phyloP scores from a whole-genome alignment of 2,888 invertebrate genomes.

The Strigamia maritima region DNA sequence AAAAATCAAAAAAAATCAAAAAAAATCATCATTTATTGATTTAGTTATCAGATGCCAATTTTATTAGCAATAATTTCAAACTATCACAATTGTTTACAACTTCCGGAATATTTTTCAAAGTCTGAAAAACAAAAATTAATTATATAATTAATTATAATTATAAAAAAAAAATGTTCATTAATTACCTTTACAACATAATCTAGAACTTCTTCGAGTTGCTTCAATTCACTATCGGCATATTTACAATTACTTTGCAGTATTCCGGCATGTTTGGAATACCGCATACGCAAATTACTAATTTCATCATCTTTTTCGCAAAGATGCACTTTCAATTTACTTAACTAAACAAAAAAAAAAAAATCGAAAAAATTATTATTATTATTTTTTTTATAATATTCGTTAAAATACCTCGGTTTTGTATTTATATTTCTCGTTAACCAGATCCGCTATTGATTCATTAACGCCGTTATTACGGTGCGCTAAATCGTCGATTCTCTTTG shows the following conservation, averaged over 20 bases:
- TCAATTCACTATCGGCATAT: constrained; percentile 58
- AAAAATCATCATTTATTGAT: background rate
- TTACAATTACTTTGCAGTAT: constrained; percentile 51
- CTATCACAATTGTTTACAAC: background rate
- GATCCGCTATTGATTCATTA: background rate
- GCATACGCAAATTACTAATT: background rate
- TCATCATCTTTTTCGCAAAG: background rate
- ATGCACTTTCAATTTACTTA: background rate
- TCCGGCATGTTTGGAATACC: background rate
- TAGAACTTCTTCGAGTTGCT: constrained; percentile 63
- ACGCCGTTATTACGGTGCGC: background rate
- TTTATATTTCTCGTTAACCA: background rate
- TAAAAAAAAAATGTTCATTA: background rate
- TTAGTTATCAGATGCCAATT: no score
- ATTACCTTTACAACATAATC: constrained; percentile 60
- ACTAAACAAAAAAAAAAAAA: background rate
- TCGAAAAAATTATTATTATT: no score
- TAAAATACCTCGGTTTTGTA: background rate
- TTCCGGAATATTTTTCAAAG: background rate
- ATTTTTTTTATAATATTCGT: no score
- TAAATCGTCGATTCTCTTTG: background rate
- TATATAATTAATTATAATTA: background rate
- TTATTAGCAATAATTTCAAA: background rate
- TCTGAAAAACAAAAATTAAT: background rate
- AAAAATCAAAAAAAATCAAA: no score